A percentile compares a stretch with the other conserved stretches of the same genome.
Conservation (phyloP, 2,113 vertebrate species). For the Struthidea cinerea region DNA sequence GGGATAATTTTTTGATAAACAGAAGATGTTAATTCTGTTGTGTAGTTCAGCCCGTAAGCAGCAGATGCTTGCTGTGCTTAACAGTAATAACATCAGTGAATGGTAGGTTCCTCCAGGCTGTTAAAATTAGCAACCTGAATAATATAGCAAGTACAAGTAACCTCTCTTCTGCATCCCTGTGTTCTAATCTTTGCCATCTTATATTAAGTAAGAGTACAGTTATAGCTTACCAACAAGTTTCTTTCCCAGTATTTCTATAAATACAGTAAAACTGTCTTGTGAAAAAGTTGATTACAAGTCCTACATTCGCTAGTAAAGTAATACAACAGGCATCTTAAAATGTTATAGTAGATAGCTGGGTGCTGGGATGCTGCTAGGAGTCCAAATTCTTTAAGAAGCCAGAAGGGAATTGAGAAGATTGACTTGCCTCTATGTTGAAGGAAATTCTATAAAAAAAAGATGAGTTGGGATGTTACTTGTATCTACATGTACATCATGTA, state of each 20-base stretch:
- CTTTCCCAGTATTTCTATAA: not conserved
- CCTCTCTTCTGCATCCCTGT: not conserved
- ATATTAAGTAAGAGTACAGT: not conserved
- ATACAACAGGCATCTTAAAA: not conserved
- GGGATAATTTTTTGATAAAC: not conserved
- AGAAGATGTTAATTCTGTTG: not conserved
- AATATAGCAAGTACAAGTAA: not conserved
- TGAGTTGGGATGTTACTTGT: not conserved
- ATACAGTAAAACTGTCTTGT: not conserved
- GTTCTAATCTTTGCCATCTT: not conserved
- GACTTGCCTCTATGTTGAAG: not conserved
- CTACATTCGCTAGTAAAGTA: not conserved
- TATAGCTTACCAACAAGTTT: not conserved
- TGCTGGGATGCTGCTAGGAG: not conserved
- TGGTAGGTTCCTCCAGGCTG: not conserved
- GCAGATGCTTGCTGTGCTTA: not conserved
- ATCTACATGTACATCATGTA: not conserved
- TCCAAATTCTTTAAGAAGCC: not conserved
- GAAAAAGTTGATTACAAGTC: not conserved
- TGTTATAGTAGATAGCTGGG: not conserved
- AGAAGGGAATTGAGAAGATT: not conserved
- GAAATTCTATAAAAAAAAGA: not conserved
- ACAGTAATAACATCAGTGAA: not conserved
- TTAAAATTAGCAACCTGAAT: not conserved
- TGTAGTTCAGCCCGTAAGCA: not conserved